Evolutionary conservation across 2,113 vertebrate genomes (phyloP).

Genomic region (Cinclus mexicanus): DNA sequence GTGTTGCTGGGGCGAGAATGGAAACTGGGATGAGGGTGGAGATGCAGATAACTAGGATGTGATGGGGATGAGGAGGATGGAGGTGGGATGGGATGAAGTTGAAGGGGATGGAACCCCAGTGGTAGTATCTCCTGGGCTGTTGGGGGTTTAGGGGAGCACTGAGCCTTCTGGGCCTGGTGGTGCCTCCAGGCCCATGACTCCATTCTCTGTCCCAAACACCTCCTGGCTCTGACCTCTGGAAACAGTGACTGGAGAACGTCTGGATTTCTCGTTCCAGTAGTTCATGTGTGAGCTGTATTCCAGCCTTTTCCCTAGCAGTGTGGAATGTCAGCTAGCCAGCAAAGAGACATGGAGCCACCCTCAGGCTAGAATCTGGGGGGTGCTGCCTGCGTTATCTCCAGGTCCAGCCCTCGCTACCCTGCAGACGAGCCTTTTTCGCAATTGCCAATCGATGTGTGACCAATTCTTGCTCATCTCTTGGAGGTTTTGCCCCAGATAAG

Average conservation of each 20-base stretch:
- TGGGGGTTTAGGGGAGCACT: background rate
- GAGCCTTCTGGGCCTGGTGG: too few species aligned
- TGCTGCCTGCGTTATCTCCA: background rate
- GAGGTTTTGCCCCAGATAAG: background rate
- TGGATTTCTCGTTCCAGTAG: rapidly evolving
- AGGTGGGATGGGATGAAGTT: background rate
- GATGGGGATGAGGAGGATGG: background rate
- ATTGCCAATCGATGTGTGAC: rapidly evolving
- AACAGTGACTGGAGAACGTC: rapidly evolving
- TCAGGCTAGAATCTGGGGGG: background rate
- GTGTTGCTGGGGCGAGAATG: background rate
- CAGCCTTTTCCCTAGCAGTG: too few species aligned
- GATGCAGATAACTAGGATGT: too few species aligned
- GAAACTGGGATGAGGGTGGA: background rate
- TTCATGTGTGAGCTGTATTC: background rate
- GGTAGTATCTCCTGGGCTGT: background rate
- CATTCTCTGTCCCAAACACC: background rate
- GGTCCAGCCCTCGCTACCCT: background rate
- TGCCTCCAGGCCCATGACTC: too few species aligned
- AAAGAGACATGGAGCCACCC: background rate
- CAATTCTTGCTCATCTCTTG: background rate
- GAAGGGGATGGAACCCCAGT: background rate
- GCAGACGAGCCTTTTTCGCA: background rate
- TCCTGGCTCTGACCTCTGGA: background rate
- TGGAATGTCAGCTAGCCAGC: background rate